Conservation (phyloP, 2,113 vertebrate species). For the Solenodon paradoxus region DNA sequence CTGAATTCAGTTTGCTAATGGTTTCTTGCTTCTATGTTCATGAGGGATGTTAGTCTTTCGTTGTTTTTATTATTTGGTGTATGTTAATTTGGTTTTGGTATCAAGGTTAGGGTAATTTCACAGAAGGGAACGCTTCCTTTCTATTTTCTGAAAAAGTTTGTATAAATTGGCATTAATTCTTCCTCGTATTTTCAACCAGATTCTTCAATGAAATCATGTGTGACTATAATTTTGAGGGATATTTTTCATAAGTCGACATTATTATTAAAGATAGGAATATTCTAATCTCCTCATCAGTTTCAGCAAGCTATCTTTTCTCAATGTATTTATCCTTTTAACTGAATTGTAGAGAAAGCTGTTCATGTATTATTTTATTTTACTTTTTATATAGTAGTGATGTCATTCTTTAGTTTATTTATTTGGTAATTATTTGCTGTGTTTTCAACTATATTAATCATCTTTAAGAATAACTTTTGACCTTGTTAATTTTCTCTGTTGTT, state of each 20-base stretch:
- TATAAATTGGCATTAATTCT: not conserved
- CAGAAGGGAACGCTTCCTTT: too few relatives aligned
- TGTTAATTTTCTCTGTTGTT: not conserved
- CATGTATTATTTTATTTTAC: not conserved
- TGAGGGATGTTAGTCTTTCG: too few relatives aligned
- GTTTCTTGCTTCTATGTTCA: too few relatives aligned
- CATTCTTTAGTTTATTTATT: not conserved
- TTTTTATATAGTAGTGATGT: not conserved
- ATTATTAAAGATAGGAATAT: not conserved
- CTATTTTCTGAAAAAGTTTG: too few relatives aligned
- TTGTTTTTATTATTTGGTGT: too few relatives aligned
- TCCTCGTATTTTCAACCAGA: not conserved
- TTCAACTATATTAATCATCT: not conserved
- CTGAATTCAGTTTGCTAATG: too few relatives aligned
- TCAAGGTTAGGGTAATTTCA: not conserved
- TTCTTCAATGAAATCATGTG: not conserved
- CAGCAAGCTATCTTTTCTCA: not conserved
- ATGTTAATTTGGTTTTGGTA: not conserved
- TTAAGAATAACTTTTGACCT: not conserved
- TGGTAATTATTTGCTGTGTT: not conserved
- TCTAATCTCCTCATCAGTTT: not conserved
- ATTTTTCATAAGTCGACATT: not conserved
- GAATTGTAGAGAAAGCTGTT: not conserved
- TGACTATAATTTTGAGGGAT: not conserved
- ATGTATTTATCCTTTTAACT: not conserved